phyloP scores from a whole-genome alignment of 37 sponge, comb jelly and placozoan genomes.

The Cliona cf. orientalis region DNA sequence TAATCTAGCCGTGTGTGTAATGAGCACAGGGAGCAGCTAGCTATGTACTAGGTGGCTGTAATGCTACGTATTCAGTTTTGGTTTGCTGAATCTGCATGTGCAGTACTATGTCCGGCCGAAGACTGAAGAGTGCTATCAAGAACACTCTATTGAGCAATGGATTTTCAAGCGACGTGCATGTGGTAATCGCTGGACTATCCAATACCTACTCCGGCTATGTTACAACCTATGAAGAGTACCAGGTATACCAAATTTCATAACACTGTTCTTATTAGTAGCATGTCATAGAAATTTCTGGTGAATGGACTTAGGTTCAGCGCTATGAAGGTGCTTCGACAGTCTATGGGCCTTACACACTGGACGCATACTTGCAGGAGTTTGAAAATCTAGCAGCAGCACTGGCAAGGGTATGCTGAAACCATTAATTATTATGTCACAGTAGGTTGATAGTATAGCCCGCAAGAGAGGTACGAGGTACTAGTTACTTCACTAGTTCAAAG shows the following conservation, averaged over 20 bases:
- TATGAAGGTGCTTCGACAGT: conserved; percentile 95
- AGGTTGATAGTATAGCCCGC: no score
- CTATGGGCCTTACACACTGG: conserved; percentile 93
- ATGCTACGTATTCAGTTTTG: no score
- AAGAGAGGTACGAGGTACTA: no score
- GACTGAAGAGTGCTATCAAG: conserved; percentile 73
- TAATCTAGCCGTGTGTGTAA: no score
- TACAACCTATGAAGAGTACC: conserved; percentile 92
- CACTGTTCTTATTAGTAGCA: no score
- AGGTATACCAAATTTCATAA: no score
- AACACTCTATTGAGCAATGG: conserved; percentile 27
- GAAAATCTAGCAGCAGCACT: conserved; percentile 66
- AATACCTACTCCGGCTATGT: conserved; percentile 93
- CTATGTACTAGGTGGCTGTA: no score
- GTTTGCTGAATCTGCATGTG: no score
- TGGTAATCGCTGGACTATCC: conserved; percentile 94
- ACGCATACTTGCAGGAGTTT: conserved; percentile 83
- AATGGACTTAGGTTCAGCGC: conserved; percentile 56
- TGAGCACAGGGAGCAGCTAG: no score
- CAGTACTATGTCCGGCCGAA: conserved; percentile 97
- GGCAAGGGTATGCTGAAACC: conserved; percentile 52
- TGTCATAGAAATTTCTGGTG: not conserved
- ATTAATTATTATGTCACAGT: not conserved
- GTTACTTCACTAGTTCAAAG: not conserved
- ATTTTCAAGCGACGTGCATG: conserved; percentile 31